A percentile compares a stretch with the other conserved stretches of the same genome.
Evolutionary conservation across 2,888 invertebrate genomes (phyloP).

Genomic region (Gibbula magus): DNA sequence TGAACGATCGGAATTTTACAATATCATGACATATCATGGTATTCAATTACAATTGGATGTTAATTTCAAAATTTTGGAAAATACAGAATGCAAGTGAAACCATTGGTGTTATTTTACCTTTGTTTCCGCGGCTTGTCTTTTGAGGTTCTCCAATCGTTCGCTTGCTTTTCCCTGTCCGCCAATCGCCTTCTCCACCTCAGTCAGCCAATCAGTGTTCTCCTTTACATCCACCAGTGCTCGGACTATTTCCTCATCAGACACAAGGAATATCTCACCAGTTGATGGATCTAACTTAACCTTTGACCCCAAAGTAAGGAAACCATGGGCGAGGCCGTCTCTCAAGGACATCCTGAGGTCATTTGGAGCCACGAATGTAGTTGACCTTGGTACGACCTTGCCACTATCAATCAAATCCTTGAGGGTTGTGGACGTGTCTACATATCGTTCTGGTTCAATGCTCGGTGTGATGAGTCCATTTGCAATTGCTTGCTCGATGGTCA

Average conservation of each 20-base stretch:
- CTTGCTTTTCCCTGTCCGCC: constrained; percentile 58
- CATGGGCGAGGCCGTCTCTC: constrained; percentile 82
- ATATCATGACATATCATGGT: too few relatives aligned
- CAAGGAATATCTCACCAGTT: constrained; percentile 63
- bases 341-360: constrained; percentile 77
- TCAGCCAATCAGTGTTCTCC: constrained; percentile 69
- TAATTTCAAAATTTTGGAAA: too few relatives aligned
- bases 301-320: constrained; percentile 82
- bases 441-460: constrained; percentile 59
- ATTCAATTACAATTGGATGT: too few relatives aligned
- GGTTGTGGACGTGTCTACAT: constrained; percentile 63
- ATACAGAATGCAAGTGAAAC: too few relatives aligned
- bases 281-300: constrained; percentile 78
- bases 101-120: constrained; percentile 50
- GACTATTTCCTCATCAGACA: constrained; percentile 67
- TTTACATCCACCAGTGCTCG: constrained; percentile 67
- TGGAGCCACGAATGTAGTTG: constrained; percentile 64
- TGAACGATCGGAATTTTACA: too few relatives aligned
- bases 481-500: constrained; percentile 84
- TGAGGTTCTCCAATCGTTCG: constrained; percentile 56
- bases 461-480: constrained; percentile 81
- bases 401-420: constrained; percentile 66
- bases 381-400: constrained; percentile 64
- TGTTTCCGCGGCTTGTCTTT: constrained; percentile 51
- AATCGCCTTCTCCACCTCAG: constrained; percentile 62